Percentiles rank a stretch among this genome's conserved stretches.
phyloP scores from a whole-genome alignment of 2,113 vertebrate species.

The Chitala chitala region DNA sequence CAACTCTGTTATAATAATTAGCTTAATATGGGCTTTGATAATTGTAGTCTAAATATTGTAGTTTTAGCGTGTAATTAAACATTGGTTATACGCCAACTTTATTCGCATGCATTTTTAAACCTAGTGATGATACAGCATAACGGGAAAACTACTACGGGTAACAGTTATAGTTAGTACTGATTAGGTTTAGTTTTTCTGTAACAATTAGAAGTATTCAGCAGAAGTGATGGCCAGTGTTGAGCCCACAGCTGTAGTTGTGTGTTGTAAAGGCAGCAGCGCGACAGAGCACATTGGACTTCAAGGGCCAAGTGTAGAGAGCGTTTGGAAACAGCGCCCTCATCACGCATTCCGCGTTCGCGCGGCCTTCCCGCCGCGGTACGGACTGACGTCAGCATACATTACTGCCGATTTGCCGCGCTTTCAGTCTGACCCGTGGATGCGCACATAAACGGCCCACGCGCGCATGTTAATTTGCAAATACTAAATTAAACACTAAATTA shows the following conservation, averaged over 20 bases:
- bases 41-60: not conserved
- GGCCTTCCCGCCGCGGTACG: not conserved
- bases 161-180: too few relatives aligned
- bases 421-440: not conserved
- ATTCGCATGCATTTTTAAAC: too few relatives aligned
- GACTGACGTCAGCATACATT: constrained; percentile 16
- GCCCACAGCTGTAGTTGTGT: not conserved
- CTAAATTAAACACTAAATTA: too few relatives aligned
- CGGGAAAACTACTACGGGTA: too few relatives aligned
- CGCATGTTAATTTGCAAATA: not conserved
- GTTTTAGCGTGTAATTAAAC: not conserved
- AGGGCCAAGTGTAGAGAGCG: not conserved
- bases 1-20: not conserved
- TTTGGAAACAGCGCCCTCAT: not conserved
- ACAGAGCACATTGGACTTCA: not conserved
- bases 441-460: not conserved
- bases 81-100: too few relatives aligned
- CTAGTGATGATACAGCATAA: too few relatives aligned
- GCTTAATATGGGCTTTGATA: too few relatives aligned
- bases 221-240: not conserved
- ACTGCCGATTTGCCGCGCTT: not conserved
- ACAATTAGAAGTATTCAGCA: not conserved
- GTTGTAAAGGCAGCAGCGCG: not conserved
- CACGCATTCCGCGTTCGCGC: not conserved
- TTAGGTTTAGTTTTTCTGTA: too few relatives aligned